Conservation (phyloP, 2,797 vertebrate species). For the Crenuchus spilurus region DNA sequence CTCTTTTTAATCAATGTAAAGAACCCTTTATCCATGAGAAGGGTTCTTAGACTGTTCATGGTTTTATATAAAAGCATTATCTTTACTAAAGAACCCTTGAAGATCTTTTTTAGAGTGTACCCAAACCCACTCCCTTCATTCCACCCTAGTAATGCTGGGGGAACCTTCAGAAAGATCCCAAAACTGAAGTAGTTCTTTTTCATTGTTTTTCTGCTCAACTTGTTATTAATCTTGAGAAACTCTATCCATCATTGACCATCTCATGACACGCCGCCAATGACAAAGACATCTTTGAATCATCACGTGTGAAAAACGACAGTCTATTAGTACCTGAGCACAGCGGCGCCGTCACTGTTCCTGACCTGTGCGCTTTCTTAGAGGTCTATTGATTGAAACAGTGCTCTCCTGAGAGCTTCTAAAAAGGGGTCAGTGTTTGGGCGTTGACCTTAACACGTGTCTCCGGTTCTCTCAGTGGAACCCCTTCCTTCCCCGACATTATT, state of each 20-base stretch:
- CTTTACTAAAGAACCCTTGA: too few relatives aligned
- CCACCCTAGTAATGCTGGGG: too few relatives aligned
- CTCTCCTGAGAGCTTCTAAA: slow-evolving; percentile 46
- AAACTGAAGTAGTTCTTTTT: too few relatives aligned
- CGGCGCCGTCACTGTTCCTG: not conserved
- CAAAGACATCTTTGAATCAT: not conserved
- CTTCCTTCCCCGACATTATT: slow-evolving; percentile 8
- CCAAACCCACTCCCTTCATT: too few relatives aligned
- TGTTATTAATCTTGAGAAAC: too few relatives aligned
- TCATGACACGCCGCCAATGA: not conserved
- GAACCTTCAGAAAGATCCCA: too few relatives aligned
- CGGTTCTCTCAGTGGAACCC: not conserved
- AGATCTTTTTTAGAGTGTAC: too few relatives aligned
- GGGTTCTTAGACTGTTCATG: too few relatives aligned
- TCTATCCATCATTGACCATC: not conserved
- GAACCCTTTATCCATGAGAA: too few relatives aligned
- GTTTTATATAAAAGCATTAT: too few relatives aligned
- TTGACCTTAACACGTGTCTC: slow-evolving; percentile 20
- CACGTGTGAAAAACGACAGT: not conserved
- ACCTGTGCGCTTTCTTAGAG: slow-evolving; percentile 15
- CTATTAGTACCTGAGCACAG: slow-evolving; percentile 9
- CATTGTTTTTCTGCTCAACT: too few relatives aligned
- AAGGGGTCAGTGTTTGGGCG: slow-evolving; percentile 5
- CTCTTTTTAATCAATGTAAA: too few relatives aligned
- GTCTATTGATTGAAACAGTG: slow-evolving; percentile 43